These are phyloP conservation scores for Salarias fasciatus DNA, from an alignment of 2,797 vertebrate genomes.

Conservation along the genomic window DNA sequence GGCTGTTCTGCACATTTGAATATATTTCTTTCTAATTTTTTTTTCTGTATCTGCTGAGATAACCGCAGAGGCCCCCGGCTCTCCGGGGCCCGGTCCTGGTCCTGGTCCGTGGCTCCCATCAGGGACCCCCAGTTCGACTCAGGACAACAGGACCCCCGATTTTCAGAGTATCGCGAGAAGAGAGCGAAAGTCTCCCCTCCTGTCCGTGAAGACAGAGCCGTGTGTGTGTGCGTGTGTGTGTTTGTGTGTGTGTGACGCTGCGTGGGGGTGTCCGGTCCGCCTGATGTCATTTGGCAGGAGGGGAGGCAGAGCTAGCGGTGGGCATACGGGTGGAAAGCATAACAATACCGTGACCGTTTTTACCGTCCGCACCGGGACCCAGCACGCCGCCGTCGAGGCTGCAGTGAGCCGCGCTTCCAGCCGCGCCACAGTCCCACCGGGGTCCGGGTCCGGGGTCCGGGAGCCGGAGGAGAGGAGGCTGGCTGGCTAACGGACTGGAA, in stretches of 20 bases:
- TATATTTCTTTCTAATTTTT: too few species aligned
- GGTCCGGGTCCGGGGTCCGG: constrained; percentile 2
- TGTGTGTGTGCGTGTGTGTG: constrained; percentile 10
- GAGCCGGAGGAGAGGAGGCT: constrained; percentile 42
- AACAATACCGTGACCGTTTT: constrained; percentile 56
- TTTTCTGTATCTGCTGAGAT: too few species aligned
- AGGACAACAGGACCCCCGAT: constrained; percentile 25
- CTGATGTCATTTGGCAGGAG: constrained; percentile 75
- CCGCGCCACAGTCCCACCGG: background rate
- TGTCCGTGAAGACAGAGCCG: constrained; percentile 53
- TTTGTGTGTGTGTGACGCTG: constrained; percentile 30
- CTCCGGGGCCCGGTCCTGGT: too few species aligned
- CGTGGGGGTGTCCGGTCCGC: constrained; percentile 72
- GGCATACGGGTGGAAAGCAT: constrained; percentile 46
- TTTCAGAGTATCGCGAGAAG: constrained; percentile 76
- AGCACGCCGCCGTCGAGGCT: constrained; percentile 3
- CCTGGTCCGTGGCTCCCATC: background rate
- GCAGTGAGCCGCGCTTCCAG: too few species aligned
- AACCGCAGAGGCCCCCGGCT: too few species aligned
- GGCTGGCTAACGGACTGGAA: constrained; percentile 55
- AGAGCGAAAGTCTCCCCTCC: constrained; percentile 17
- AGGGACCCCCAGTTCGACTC: constrained; percentile 12
- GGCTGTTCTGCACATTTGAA: too few species aligned
- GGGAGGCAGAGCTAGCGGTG: constrained; percentile 69
- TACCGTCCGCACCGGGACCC: background rate